Base-by-base conservation (phyloP, 1,140 invertebrate species). In the Neodiprion fabricii region DNA sequence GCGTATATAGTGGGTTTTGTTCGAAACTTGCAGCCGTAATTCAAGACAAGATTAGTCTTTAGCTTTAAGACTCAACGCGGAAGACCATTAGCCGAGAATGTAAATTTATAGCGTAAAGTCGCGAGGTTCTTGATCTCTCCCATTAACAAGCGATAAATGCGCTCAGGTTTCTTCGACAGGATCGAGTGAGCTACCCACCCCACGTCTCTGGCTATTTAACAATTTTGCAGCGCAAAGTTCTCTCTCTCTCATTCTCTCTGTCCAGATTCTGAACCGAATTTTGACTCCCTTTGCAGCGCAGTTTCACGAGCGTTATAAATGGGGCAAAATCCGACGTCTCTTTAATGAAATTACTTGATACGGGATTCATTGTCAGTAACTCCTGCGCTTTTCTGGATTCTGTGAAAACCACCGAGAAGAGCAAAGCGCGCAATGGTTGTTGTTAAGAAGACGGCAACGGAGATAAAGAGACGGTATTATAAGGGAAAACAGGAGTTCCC, bases 61-160 rank as follows among this genome's bases (percentile, higher is more conserved):
- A 61, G 53, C 53, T 61, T 40, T 61, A 61, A 61, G 53, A 61
- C 53, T 61, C 53, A 61, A 61, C 53, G 53, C 53, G 53, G 53
- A 61, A 61, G 53, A 61, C n/a, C 53, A 61, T 61, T 61, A 61
- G n/a, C 53, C n/a, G 53, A 61, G 53, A 61, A 61, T 61, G 53
- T 17, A 61, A 61, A 61, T 61, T 61, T 61, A 61, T 61, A 12
- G 53, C n/a, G 53, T 17, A 61, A 61, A 61, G 53, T 61, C 53
- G 53, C n/a, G 4, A 9, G 11, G 53, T 17, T 61, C 53, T 61
- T 9, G 53, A 61, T 61, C 53, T 61, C n/a, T 14, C 5, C 53
- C 53, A 61, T 61, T 61, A 61, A 61, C 53, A 61, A 61, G 5
- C n/a, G 53, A 61, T 17, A 61, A 61, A 61, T 17, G 8, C 28